These are phyloP conservation scores for Loris lydekkerianus DNA, from an alignment of 2,797 vertebrate species.

Conservation along the genomic window DNA sequence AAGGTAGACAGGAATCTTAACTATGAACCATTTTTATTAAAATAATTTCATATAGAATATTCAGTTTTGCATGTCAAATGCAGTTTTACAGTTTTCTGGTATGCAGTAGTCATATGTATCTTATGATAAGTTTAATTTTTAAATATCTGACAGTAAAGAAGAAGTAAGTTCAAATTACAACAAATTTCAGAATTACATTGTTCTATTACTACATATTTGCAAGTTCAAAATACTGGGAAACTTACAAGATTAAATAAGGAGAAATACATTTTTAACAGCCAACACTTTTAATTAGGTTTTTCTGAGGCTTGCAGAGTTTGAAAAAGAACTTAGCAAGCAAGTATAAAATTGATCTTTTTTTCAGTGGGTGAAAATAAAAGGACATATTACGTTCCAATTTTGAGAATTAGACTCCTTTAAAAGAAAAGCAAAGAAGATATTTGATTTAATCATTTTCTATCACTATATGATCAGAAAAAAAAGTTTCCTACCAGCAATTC, in stretches of 20 bases:
- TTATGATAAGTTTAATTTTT: slow-evolving; percentile 7
- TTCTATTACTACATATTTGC: not conserved
- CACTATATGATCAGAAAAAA: not conserved
- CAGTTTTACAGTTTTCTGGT: not conserved
- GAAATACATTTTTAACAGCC: not conserved
- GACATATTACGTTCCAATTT: not conserved
- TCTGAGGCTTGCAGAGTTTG: slow-evolving; percentile 17
- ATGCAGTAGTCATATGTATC: not conserved
- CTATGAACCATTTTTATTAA: not conserved
- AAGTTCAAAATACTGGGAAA: slow-evolving; percentile 37
- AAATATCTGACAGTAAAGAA: not conserved
- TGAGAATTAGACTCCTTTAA: slow-evolving; percentile 26
- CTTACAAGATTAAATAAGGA: slow-evolving; percentile 41
- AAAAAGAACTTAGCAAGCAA: slow-evolving; percentile 56
- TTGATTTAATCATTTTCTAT: not conserved
- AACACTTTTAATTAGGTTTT: slow-evolving; percentile 65
- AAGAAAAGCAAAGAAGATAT: not conserved
- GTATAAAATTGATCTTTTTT: slow-evolving; percentile 51
- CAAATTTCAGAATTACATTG: not conserved
- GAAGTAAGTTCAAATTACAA: not conserved
- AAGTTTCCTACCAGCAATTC: not conserved
- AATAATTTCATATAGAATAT: not conserved
- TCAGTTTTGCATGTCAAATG: not conserved
- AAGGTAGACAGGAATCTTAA: not conserved
- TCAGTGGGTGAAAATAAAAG: not conserved